A percentile compares a stretch with the other conserved stretches of the same genome.
These are phyloP conservation scores for Prosopocoilus inquinatus DNA, from an alignment of 2,888 invertebrate species.

Conservation along the genomic window DNA sequence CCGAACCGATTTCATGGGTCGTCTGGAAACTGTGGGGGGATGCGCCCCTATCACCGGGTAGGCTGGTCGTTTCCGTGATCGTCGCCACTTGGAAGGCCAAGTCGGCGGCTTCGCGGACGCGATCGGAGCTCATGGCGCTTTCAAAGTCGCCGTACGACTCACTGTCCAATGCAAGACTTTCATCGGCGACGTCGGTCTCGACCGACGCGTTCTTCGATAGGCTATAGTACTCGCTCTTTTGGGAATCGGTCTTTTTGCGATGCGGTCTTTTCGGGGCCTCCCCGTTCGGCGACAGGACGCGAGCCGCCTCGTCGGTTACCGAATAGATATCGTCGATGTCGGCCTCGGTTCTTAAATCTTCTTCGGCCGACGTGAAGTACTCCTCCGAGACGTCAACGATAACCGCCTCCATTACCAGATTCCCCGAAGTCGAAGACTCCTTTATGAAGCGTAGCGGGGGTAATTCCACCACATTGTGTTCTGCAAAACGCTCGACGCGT, in stretches of 20 bases:
- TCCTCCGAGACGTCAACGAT: slow-evolving; percentile 87
- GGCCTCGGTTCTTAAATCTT: slow-evolving; percentile 82
- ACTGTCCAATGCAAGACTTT: slow-evolving; percentile 57
- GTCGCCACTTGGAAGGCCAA: slow-evolving; percentile 47
- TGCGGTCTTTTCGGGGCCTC: slow-evolving; percentile 57
- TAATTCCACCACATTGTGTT: slow-evolving; percentile 81
- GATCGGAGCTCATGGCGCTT: slow-evolving; percentile 62
- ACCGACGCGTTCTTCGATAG: slow-evolving; percentile 61
- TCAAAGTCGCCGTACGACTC: slow-evolving; percentile 67
- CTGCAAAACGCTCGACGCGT: slow-evolving; percentile 46
- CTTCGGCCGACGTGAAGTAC: slow-evolving; percentile 77
- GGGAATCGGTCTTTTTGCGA: slow-evolving; percentile 66
- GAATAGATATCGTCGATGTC: slow-evolving; percentile 80
- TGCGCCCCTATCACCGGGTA: slow-evolving; percentile 42
- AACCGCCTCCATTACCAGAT: slow-evolving; percentile 86
- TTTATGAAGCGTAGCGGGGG: slow-evolving; percentile 86
- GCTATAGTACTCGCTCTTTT: slow-evolving; percentile 61
- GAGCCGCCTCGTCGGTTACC: slow-evolving; percentile 67
- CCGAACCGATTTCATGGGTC: slow-evolving; percentile 50
- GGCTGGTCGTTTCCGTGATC: slow-evolving; percentile 48
- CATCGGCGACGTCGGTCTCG: slow-evolving; percentile 55
- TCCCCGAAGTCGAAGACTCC: slow-evolving; percentile 85
- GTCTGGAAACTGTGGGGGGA: slow-evolving; percentile 47
- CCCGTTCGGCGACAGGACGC: slow-evolving; percentile 39
- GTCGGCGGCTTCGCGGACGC: slow-evolving; percentile 40